phyloP scores from a whole-genome alignment of 2,888 invertebrate species.

The Campaea margaritaria region DNA sequence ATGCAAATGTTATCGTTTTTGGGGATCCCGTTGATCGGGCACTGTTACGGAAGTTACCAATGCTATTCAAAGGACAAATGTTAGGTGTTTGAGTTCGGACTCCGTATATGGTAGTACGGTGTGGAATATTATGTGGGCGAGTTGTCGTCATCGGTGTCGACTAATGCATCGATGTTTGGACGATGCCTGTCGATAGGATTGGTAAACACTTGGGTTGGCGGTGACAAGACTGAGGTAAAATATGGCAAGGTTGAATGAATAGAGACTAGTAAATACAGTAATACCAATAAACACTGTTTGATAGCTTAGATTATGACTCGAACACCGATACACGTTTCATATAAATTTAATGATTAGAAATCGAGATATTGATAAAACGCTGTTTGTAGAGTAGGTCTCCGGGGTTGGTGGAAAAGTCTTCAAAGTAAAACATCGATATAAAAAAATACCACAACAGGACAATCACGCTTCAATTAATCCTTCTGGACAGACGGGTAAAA shows the following conservation, averaged over 20 bases:
- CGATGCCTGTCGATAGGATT: conserved; percentile 41
- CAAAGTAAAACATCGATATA: too few species aligned
- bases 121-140: conserved; percentile 64
- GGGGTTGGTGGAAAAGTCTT: too few species aligned
- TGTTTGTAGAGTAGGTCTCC: too few species aligned
- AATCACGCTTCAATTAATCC: too few species aligned
- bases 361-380: too few species aligned
- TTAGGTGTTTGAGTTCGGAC: conserved; percentile 49
- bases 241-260: conserved; percentile 4
- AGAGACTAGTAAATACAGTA: too few species aligned
- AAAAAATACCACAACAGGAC: too few species aligned
- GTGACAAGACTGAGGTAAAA: conserved; percentile 22
- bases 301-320: too few species aligned
- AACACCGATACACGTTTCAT: too few species aligned
- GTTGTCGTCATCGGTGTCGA: conserved; percentile 60
- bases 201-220: conserved; percentile 31
- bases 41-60: conserved; percentile 67
- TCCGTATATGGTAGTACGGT: conserved; percentile 62
- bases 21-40: conserved; percentile 64
- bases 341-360: too few species aligned
- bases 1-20: conserved; percentile 50
- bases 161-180: conserved; percentile 53
- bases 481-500: too few species aligned
- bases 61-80: conserved; percentile 65
- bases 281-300: too few species aligned